phyloP scores from a whole-genome alignment of 2,113 vertebrate species.

The Saguinus imperator region DNA sequence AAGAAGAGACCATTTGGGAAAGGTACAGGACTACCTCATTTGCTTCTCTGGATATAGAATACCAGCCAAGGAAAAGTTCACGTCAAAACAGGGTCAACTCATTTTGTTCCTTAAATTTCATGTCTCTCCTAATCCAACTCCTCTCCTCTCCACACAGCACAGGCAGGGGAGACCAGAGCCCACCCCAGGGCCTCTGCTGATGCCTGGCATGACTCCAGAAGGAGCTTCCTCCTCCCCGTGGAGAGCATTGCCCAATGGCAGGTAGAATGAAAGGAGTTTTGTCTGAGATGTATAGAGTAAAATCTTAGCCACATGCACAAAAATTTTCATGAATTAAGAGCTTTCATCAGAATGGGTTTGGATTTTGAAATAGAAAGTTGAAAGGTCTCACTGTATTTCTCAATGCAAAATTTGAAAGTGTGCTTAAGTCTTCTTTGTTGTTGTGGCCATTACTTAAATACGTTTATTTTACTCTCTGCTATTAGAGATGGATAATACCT shows the following conservation, averaged over 20 bases:
- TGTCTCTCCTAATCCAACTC: neutral
- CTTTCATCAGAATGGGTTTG: neutral
- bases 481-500: neutral
- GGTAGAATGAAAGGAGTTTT: conserved; percentile 59
- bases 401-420: neutral
- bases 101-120: neutral
- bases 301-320: neutral
- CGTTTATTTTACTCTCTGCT: neutral
- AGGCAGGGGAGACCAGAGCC: neutral
- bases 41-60: neutral
- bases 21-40: neutral
- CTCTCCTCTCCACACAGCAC: neutral
- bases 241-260: conserved; percentile 5
- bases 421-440: neutral
- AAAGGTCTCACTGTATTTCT: neutral
- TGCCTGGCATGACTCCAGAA: neutral
- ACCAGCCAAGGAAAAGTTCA: conserved; percentile 23
- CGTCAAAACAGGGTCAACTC: neutral
- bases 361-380: neutral
- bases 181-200: neutral
- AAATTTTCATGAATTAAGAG: neutral
- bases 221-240: neutral
- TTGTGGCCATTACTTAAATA: neutral
- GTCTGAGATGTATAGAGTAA: conserved; percentile 13
- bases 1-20: neutral